These are phyloP conservation scores for Philhelius pedissequus DNA, from an alignment of 2,888 invertebrate species.

Conservation along the genomic window DNA sequence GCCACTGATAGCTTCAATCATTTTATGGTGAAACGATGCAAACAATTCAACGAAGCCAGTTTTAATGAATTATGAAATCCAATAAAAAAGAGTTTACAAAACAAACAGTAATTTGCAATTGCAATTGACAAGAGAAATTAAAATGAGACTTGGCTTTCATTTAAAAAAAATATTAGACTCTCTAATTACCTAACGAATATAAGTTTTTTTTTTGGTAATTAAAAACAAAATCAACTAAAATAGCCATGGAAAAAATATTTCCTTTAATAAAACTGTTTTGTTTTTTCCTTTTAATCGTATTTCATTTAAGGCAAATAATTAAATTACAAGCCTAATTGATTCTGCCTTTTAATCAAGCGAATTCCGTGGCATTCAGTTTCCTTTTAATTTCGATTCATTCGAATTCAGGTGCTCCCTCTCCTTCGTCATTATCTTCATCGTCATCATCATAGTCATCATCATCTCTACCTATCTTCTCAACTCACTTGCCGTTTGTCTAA, in stretches of 20 bases:
- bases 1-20: too few relatives aligned
- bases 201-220: background rate
- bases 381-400: constrained; percentile 49
- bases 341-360: constrained; percentile 65
- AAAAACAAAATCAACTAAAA: background rate
- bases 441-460: background rate
- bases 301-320: constrained; percentile 29
- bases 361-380: constrained; percentile 44
- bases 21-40: too few relatives aligned
- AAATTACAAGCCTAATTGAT: constrained; percentile 67
- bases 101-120: background rate
- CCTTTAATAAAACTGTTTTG: background rate
- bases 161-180: background rate
- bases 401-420: constrained; percentile 30
- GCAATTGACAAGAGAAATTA: background rate
- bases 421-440: background rate
- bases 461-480: background rate
- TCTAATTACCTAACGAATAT: background rate
- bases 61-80: background rate
- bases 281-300: background rate
- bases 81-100: background rate
- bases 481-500: background rate
- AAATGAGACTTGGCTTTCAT: background rate
- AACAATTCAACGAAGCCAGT: background rate
- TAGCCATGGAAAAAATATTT: background rate